Base-by-base conservation (phyloP, 2,888 invertebrate genomes). In the Belgica antarctica region DNA sequence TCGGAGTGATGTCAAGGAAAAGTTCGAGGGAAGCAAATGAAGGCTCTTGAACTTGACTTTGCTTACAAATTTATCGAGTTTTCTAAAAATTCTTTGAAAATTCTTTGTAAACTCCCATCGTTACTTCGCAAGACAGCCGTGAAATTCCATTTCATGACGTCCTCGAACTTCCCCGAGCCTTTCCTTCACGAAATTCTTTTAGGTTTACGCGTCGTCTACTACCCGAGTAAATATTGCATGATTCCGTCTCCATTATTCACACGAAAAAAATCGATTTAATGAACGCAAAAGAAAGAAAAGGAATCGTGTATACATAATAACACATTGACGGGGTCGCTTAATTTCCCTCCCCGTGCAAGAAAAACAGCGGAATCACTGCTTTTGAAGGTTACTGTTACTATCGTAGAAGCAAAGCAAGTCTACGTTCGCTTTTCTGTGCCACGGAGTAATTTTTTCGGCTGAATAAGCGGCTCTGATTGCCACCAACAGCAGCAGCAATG, bases 201-300 rank as follows among this genome's bases (percentile, higher is more conserved):
- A 2, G 2, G 52, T 52, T 17, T 17, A 52, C 52, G 22, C 22
- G 22, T 22, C 19, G 22, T 22, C 17, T 52, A n/a, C n/a, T n/a
- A n/a, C n/a, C n/a, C n/a, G n/a, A n/a, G n/a, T n/a, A 52, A 52
- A 52, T 52, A 52, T 52, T 52, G 22, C 17, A 52, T 52, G 52
- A 52, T 52, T 12, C 22, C 12, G 52, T 52, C 22, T 52, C 22
- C n/a, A 52, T 52, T 52, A 52, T 52, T 52, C 52, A 52, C 15
- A n/a, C 52, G 22, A 8, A 22, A n/a, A 17, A 52, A 52, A 52
- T 52, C 52, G 22, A 52, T 52, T 41, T 41, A 41, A 41, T 41
- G n/a, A n/a, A 31, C 34, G 34, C 34, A 12, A 31, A 12, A 31
- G 34, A 52, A 52, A 52, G 17, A 52, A 22, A 22, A 3, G 12